Percentiles rank a stretch among this genome's conserved stretches.
Conservation (phyloP, 1,140 invertebrate species). For the Acromyrmex heyeri region DNA sequence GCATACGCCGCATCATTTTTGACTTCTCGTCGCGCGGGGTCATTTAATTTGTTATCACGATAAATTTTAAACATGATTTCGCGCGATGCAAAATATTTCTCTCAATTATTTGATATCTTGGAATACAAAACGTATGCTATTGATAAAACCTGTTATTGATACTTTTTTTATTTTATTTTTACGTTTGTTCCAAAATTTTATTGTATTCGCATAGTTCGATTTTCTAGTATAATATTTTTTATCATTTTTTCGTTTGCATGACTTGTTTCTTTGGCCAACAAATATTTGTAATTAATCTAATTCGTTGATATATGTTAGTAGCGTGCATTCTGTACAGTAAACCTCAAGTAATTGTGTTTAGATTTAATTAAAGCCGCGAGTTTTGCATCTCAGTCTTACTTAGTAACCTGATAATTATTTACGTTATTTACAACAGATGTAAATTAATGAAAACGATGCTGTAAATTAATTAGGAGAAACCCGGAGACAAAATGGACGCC, state of each 20-base stretch:
- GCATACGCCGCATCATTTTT: neutral
- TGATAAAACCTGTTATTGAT: neutral
- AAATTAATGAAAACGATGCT: neutral
- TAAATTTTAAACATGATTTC: constrained; percentile 8
- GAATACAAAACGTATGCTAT: neutral
- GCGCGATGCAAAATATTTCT: neutral
- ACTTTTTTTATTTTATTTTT: constrained; percentile 11
- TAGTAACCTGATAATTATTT: neutral
- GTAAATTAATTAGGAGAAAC: neutral
- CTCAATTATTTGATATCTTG: constrained; percentile 2
- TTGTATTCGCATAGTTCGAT: neutral
- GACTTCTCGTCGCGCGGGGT: neutral
- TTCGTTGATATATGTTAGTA: neutral
- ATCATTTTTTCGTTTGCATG: constrained; percentile 4
- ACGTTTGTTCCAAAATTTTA: neutral
- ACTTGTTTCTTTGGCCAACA: constrained; percentile 17
- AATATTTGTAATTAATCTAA: constrained; percentile 41
- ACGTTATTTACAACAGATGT: neutral
- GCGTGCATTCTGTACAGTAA: neutral
- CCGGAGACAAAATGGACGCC: too few species aligned
- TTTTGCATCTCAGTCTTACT: constrained; percentile 13
- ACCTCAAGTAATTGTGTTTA: constrained; percentile 31
- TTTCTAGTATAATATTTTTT: constrained; percentile 15
- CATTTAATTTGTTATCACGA: neutral
- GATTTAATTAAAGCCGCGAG: constrained; percentile 37